Percentiles rank a stretch among this genome's conserved stretches.
These are phyloP conservation scores for Drosophila carrolli DNA, from an alignment of 1,140 invertebrate genomes.

Conservation along the genomic window DNA sequence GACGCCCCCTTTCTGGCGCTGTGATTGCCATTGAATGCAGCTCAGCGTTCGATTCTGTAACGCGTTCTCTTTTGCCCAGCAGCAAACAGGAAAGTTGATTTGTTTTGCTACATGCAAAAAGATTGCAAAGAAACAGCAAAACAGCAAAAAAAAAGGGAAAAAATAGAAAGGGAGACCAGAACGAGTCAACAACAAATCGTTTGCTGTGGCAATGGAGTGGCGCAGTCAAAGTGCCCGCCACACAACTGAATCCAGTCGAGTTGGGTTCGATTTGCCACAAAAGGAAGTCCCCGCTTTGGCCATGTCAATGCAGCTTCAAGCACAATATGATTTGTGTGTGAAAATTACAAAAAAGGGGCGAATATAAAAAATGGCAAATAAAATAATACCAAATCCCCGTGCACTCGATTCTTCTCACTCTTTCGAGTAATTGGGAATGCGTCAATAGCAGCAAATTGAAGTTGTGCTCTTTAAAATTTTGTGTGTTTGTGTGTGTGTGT, in stretches of 20 bases:
- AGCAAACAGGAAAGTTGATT: constrained; percentile 69
- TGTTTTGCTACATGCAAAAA: constrained; percentile 74
- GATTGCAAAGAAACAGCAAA: constrained; percentile 32
- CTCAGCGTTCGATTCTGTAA: constrained; percentile 64
- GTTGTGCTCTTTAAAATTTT: constrained; percentile 11
- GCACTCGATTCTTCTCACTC: not conserved
- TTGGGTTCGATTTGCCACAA: constrained; percentile 44
- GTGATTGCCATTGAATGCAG: constrained; percentile 68
- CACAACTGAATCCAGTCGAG: constrained; percentile 30
- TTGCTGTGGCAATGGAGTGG: constrained; percentile 53
- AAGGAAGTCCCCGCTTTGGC: constrained; percentile 28
- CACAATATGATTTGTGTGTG: constrained; percentile 48
- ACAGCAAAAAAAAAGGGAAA: not conserved
- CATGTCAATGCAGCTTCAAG: constrained; percentile 21
- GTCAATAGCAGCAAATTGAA: constrained; percentile 30
- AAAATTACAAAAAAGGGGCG: constrained; percentile 28
- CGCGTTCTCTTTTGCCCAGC: constrained; percentile 46
- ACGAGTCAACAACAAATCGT: constrained; percentile 49
- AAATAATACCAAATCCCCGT: constrained; percentile 15
- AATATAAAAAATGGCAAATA: constrained; percentile 28
- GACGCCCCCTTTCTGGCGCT: constrained; percentile 15
- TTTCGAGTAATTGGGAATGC: constrained; percentile 33
- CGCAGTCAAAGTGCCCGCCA: constrained; percentile 50
- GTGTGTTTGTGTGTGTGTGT: not conserved
- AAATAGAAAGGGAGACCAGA: constrained; percentile 13